Conservation (phyloP, 2,113 vertebrate genomes). For the Cyphomyrus discorhynchus region DNA sequence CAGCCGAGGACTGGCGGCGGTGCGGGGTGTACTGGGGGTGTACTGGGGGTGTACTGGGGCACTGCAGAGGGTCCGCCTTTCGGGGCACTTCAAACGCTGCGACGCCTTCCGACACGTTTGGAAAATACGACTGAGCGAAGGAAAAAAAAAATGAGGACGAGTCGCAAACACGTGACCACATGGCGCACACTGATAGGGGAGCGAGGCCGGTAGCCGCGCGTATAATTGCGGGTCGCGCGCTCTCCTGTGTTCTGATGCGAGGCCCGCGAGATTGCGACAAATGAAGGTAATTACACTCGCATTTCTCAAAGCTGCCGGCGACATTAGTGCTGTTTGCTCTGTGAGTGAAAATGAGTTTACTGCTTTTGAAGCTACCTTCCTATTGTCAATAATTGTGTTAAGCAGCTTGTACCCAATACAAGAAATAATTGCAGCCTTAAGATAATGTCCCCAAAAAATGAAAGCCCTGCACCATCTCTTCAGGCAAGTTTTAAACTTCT, state of each 20-base stretch:
- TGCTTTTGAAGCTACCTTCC: background rate
- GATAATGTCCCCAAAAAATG: background rate
- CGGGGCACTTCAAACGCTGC: background rate
- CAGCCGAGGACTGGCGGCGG: background rate
- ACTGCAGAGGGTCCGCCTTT: background rate
- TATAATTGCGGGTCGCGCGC: background rate
- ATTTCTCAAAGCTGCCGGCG: background rate
- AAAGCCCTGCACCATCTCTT: background rate
- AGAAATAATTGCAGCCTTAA: background rate
- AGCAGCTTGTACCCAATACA: background rate
- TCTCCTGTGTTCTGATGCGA: background rate
- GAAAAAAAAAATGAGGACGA: background rate
- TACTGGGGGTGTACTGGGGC: no score
- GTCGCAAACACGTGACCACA: background rate
- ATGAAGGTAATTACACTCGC: background rate
- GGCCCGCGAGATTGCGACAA: background rate
- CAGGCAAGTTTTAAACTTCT: background rate
- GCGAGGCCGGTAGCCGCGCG: background rate
- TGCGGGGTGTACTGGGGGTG: background rate
- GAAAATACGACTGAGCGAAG: background rate
- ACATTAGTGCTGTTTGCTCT: background rate
- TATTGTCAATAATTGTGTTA: conserved; percentile 4
- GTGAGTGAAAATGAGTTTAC: background rate
- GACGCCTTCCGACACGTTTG: background rate
- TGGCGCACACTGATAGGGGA: background rate